These are phyloP conservation scores for Bovichtus diacanthus DNA, from an alignment of 2,797 vertebrate genomes.

Conservation along the genomic window DNA sequence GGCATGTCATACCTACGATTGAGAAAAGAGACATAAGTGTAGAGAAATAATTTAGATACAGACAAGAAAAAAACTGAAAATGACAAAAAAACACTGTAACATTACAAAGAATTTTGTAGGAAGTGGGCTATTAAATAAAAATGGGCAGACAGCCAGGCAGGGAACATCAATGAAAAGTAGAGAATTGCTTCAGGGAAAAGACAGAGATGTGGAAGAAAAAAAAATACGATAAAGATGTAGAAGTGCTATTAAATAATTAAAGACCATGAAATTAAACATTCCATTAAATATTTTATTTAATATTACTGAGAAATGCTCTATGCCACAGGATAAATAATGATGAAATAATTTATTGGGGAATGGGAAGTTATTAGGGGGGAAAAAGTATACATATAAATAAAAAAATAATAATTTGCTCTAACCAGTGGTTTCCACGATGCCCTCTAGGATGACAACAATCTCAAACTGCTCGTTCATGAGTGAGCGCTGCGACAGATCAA, in stretches of 20 bases:
- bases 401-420: slow-evolving; percentile 38
- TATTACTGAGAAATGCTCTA: slow-evolving; percentile 29
- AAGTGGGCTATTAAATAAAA: slow-evolving; percentile 28
- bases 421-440: slow-evolving; percentile 94
- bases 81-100: not conserved
- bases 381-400: too few relatives aligned
- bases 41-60: slow-evolving; percentile 16
- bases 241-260: slow-evolving; percentile 70
- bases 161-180: slow-evolving; percentile 29
- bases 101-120: not conserved
- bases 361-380: not conserved
- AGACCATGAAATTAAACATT: slow-evolving; percentile 69
- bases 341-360: slow-evolving; percentile 33
- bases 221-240: slow-evolving; percentile 27
- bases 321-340: slow-evolving; percentile 29
- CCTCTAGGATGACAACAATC: slow-evolving; percentile 93
- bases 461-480: slow-evolving; percentile 92
- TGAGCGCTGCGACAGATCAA: slow-evolving; percentile 90
- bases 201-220: slow-evolving; percentile 15
- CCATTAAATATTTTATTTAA: slow-evolving; percentile 57
- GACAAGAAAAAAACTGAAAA: slow-evolving; percentile 11
- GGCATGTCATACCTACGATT: slow-evolving; percentile 90
- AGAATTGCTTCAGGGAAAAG: slow-evolving; percentile 31
- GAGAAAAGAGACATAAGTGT: slow-evolving; percentile 13
- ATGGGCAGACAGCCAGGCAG: slow-evolving; percentile 21